Evolutionary conservation across 2,888 invertebrate species (phyloP).

Genomic region (Vesta saturnalis): DNA sequence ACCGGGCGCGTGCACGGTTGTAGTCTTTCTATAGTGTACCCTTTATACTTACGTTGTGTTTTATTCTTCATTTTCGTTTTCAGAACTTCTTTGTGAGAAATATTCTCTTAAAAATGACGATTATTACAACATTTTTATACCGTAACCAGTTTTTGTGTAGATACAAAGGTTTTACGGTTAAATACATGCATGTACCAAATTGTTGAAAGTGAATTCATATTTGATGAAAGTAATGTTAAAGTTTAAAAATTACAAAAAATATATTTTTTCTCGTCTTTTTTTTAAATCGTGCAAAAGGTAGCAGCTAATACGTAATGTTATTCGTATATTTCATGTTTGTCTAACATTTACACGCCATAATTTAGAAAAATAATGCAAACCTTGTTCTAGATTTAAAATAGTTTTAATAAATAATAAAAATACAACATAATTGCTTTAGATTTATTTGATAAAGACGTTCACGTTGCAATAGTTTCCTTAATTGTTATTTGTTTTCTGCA

Average conservation of each 20-base stretch:
- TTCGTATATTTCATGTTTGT: background rate
- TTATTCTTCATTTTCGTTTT: no score
- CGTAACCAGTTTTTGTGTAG: no score
- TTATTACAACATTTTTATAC: no score
- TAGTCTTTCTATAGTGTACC: no score
- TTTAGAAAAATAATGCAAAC: background rate
- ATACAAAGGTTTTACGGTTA: no score
- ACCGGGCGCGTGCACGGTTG: no score
- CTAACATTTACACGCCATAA: background rate
- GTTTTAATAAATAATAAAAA: background rate
- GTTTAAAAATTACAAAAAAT: background rate
- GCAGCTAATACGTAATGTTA: background rate
- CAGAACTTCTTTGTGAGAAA: no score
- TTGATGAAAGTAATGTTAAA: no score
- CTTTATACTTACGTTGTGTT: no score
- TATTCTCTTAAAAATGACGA: no score
- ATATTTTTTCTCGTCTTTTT: background rate
- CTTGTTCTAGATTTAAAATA: background rate
- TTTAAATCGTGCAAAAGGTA: background rate
- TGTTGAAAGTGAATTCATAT: no score
- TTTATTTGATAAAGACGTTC: slow-evolving; percentile 1
- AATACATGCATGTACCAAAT: no score
- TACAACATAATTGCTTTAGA: background rate
- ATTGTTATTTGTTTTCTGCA: slow-evolving; percentile 1
- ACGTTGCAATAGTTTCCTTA: slow-evolving; percentile 1